Percentiles rank a stretch among this genome's conserved stretches.
Evolutionary conservation across 2,797 vertebrate species (phyloP).

Genomic region (Hapalemur alaotrensis): DNA sequence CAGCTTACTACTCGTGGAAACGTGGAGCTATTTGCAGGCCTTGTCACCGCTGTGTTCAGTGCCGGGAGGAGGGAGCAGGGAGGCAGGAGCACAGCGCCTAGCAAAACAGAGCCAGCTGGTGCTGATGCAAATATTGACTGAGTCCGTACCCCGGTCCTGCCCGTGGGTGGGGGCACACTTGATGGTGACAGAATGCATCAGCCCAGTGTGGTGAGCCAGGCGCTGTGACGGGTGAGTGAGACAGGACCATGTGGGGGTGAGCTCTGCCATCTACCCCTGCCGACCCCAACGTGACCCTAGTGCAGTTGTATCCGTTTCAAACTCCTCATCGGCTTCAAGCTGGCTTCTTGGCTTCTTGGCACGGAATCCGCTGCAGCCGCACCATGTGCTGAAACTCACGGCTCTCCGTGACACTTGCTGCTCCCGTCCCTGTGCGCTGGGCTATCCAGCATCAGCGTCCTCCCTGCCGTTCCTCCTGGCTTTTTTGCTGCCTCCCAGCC

Average conservation of each 20-base stretch:
- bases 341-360: background rate
- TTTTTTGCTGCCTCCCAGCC: background rate
- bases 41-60: background rate
- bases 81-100: background rate
- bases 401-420: fast-evolving
- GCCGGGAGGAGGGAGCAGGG: background rate
- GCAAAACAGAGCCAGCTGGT: background rate
- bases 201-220: background rate
- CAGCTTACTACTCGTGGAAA: background rate
- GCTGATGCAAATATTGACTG: background rate
- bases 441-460: fast-evolving
- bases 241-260: background rate
- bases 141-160: background rate
- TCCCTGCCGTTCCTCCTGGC: fast-evolving
- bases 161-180: background rate
- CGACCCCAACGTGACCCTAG: fast-evolving
- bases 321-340: background rate
- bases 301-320: background rate
- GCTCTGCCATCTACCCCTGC: too few species aligned
- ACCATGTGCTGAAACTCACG: background rate
- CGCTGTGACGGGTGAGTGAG: background rate
- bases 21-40: background rate
- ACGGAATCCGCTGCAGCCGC: background rate
- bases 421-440: background rate
- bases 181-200: background rate